Evolutionary conservation across 64 coral and sea anemone species (phyloP).

Genomic region (Catalaphyllia jardinei): DNA sequence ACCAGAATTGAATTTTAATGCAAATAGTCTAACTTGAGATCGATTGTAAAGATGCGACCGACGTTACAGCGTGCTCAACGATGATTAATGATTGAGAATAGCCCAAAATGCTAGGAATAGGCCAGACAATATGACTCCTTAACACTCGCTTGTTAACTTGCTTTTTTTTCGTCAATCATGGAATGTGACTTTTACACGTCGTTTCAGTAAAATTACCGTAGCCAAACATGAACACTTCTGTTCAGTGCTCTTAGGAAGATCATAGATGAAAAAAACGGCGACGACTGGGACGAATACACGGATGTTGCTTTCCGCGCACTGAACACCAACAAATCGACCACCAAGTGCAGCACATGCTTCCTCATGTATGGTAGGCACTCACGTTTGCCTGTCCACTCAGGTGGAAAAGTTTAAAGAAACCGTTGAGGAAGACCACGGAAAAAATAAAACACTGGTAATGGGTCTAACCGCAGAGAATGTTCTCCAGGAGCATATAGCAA

Average conservation of each 20-base stretch:
- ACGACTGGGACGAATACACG: constrained; percentile 71
- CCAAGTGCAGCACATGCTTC: constrained; percentile 59
- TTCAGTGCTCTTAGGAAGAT: constrained; percentile 71
- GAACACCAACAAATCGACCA: constrained; percentile 61
- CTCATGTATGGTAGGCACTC: constrained; percentile 51
- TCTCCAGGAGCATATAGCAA: background rate
- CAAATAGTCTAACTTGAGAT: no score
- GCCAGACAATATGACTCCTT: no score
- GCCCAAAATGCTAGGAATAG: no score
- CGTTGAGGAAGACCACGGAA: background rate
- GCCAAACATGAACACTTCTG: background rate
- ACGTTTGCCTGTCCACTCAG: constrained; percentile 36
- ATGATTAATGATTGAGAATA: no score
- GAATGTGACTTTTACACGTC: no score
- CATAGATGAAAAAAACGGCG: constrained; percentile 32
- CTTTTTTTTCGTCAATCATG: no score
- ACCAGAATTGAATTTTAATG: no score
- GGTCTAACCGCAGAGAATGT: background rate
- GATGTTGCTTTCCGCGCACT: constrained; percentile 58
- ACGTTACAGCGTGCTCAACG: no score
- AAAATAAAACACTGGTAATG: background rate
- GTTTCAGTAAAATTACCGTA: no score
- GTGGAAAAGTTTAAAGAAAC: constrained; percentile 1
- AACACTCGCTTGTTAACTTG: no score
- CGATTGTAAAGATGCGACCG: no score